Evolutionary conservation across 2,888 invertebrate species (phyloP).

Genomic region (Andrena camellia): DNA sequence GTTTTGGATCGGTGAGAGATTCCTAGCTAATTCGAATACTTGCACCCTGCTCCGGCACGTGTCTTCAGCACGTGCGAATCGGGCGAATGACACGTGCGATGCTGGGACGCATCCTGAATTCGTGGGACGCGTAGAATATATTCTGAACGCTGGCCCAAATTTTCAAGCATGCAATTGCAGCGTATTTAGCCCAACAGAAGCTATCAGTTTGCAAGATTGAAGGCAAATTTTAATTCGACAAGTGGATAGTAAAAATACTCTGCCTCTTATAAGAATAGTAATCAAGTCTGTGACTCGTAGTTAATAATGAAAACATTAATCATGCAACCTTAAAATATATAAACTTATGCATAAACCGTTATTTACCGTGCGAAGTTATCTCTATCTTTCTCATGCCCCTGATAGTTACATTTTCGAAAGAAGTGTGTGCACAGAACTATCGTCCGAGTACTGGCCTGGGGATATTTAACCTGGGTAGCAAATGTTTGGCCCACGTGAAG

Average conservation of each 20-base stretch:
- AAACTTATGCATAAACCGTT: too few relatives aligned
- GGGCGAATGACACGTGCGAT: constrained; percentile 43
- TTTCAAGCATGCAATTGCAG: constrained; percentile 1
- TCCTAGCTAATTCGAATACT: constrained; percentile 56
- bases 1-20: constrained; percentile 60
- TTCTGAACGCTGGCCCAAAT: not conserved
- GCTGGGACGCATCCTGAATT: constrained; percentile 21
- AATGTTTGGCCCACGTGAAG: constrained; percentile 83
- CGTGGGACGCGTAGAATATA: constrained; percentile 27
- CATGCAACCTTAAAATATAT: too few relatives aligned
- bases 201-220: too few relatives aligned
- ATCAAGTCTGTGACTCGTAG: too few relatives aligned
- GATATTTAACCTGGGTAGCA: constrained; percentile 75
- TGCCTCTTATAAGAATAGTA: too few relatives aligned
- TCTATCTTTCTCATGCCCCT: too few relatives aligned
- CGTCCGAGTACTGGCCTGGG: constrained; percentile 70
- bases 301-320: too few relatives aligned
- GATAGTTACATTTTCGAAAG: too few relatives aligned
- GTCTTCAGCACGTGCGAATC: constrained; percentile 58
- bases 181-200: not conserved
- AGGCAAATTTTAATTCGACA: too few relatives aligned
- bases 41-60: constrained; percentile 67
- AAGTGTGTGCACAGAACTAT: not conserved
- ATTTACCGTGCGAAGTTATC: too few relatives aligned
- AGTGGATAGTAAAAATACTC: too few relatives aligned